phyloP scores from a whole-genome alignment of 2,888 invertebrate genomes.

The Heliconius hortense region DNA sequence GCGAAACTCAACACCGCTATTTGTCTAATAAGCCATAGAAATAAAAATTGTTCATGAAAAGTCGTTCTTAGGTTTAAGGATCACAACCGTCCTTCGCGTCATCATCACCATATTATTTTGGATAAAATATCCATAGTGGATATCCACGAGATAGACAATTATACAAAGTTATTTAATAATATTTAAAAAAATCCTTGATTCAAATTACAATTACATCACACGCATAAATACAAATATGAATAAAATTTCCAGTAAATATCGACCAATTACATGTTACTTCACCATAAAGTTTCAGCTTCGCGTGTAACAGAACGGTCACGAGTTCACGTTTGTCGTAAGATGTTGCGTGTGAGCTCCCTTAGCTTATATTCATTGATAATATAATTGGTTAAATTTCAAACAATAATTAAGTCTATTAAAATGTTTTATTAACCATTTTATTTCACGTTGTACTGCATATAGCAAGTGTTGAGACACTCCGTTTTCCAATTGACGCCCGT shows the following conservation, averaged over 20 bases:
- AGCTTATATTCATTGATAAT: background rate
- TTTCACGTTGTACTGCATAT: background rate
- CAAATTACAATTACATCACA: background rate
- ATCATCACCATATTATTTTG: too few species aligned
- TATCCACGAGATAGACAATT: background rate
- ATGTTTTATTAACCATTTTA: background rate
- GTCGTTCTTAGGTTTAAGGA: too few species aligned
- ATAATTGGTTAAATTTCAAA: conserved; percentile 3
- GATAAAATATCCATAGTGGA: too few species aligned
- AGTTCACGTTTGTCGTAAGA: conserved; percentile 3
- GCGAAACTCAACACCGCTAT: background rate
- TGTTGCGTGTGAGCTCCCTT: conserved; percentile 34
- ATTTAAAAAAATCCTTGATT: background rate
- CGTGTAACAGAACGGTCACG: conserved; percentile 33
- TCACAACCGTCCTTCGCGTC: too few species aligned
- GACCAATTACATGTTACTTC: conserved; percentile 13
- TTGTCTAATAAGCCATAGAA: too few species aligned
- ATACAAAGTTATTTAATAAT: background rate
- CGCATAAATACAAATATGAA: background rate
- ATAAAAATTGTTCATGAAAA: too few species aligned
- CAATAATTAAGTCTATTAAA: background rate
- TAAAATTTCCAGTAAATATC: background rate
- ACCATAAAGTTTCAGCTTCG: conserved; percentile 28
- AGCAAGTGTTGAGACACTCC: background rate
- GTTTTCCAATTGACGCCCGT: background rate